Percentiles rank a stretch among this genome's conserved stretches.
Evolutionary conservation across 2,797 vertebrate genomes (phyloP).

Genomic region (Clarias fuscus): DNA sequence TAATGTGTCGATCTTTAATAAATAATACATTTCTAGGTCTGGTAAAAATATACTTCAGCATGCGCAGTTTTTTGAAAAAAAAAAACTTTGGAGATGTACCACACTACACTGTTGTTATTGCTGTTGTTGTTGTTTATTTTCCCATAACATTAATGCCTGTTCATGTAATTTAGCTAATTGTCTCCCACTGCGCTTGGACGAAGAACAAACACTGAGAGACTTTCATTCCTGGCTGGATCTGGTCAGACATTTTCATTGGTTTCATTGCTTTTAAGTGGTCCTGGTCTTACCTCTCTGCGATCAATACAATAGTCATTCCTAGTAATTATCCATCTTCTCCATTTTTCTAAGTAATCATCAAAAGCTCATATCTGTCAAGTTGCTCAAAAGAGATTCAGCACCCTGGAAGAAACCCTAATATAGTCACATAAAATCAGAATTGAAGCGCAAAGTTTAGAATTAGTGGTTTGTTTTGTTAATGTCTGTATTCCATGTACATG

Average conservation of each 20-base stretch:
- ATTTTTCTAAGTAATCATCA: neutral
- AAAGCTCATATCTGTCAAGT: neutral
- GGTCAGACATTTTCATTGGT: neutral
- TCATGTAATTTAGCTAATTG: neutral
- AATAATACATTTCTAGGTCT: neutral
- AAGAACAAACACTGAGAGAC: neutral
- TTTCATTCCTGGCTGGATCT: neutral
- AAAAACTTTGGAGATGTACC: neutral
- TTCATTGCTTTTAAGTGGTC: neutral
- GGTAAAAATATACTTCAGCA: neutral
- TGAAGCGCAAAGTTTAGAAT: neutral
- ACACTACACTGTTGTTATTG: neutral
- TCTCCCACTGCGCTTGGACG: neutral
- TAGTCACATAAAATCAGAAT: neutral
- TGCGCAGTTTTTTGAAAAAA: neutral
- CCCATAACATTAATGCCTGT: neutral
- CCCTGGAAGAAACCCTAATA: neutral
- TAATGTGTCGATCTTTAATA: neutral
- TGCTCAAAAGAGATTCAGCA: neutral
- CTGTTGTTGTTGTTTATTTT: neutral
- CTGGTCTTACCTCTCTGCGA: neutral
- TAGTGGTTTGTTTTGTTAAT: neutral
- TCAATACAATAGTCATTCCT: neutral
- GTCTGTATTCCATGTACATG: neutral
- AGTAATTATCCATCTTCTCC: too few species aligned